phyloP scores from a whole-genome alignment of 1,140 invertebrate genomes.

The Drosophila guanche region DNA sequence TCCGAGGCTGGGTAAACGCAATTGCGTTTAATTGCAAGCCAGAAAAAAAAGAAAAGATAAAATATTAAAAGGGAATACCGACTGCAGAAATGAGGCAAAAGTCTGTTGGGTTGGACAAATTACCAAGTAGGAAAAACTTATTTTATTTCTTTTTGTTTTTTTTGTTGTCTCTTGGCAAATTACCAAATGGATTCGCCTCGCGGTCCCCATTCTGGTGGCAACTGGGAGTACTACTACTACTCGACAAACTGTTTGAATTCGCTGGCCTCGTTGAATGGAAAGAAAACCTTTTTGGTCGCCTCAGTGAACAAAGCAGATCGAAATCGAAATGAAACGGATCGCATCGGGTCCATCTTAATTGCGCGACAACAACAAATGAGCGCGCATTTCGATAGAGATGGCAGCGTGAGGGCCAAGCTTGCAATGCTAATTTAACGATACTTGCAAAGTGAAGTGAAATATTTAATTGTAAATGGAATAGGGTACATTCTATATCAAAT shows the following conservation, averaged over 20 bases:
- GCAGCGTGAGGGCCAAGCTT: neutral
- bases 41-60: conserved; percentile 17
- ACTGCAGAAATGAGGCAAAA: conserved; percentile 20
- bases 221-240: conserved; percentile 26
- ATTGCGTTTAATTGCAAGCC: conserved; percentile 76
- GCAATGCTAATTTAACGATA: neutral
- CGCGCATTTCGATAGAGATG: conserved; percentile 7
- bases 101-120: conserved; percentile 56
- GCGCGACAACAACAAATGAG: conserved; percentile 34
- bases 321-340: conserved; percentile 44
- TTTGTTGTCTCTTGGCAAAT: conserved; percentile 64
- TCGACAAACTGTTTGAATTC: conserved; percentile 56
- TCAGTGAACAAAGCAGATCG: conserved; percentile 49
- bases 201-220: too few relatives aligned
- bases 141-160: conserved; percentile 9
- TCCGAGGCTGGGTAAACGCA: conserved; percentile 49
- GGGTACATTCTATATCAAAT: too few relatives aligned
- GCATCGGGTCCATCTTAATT: conserved; percentile 27
- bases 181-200: conserved; percentile 49
- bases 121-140: conserved; percentile 59
- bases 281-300: conserved; percentile 29
- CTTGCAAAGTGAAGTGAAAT: neutral
- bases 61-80: conserved; percentile 29
- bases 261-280: conserved; percentile 14
- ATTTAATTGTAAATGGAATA: too few relatives aligned